Evolutionary conservation across 2,797 vertebrate genomes (phyloP).

Genomic region (Coreius guichenoti): DNA sequence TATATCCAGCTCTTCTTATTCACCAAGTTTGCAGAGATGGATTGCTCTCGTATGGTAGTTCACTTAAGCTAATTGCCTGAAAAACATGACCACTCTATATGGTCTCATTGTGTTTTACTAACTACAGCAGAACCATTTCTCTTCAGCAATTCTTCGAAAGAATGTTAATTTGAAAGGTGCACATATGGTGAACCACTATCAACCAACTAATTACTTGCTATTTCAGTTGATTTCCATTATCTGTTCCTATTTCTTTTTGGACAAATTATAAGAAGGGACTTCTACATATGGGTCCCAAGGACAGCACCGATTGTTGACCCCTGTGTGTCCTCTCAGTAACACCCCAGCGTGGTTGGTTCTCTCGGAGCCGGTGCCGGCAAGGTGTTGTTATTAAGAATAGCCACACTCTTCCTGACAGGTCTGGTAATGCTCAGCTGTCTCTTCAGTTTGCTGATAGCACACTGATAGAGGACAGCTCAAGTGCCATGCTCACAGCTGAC

Average conservation of each 20-base stretch:
- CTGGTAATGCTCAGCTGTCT: constrained; percentile 56
- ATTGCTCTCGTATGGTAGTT: background rate
- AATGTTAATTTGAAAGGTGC: constrained; percentile 21
- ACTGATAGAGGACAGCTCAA: constrained; percentile 38
- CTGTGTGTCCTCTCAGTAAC: constrained; percentile 12
- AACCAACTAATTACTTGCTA: background rate
- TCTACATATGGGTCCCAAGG: constrained; percentile 2
- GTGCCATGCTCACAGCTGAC: constrained; percentile 30
- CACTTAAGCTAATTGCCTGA: constrained; percentile 6
- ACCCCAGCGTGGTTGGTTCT: background rate
- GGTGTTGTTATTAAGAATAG: constrained; percentile 52
- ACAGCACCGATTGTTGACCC: constrained; percentile 38
- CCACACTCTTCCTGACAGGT: constrained; percentile 35
- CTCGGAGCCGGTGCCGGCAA: background rate
- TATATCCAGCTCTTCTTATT: background rate
- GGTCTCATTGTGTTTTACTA: background rate
- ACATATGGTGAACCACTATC: background rate
- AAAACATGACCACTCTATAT: background rate
- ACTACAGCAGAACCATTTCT: background rate
- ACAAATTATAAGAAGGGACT: background rate
- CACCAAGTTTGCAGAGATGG: background rate
- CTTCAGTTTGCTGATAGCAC: constrained; percentile 13
- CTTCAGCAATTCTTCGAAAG: background rate
- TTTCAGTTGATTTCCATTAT: background rate
- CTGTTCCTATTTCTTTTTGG: background rate